These are phyloP conservation scores for Eulemur macaco DNA, from an alignment of 2,113 vertebrate species.

Conservation along the genomic window DNA sequence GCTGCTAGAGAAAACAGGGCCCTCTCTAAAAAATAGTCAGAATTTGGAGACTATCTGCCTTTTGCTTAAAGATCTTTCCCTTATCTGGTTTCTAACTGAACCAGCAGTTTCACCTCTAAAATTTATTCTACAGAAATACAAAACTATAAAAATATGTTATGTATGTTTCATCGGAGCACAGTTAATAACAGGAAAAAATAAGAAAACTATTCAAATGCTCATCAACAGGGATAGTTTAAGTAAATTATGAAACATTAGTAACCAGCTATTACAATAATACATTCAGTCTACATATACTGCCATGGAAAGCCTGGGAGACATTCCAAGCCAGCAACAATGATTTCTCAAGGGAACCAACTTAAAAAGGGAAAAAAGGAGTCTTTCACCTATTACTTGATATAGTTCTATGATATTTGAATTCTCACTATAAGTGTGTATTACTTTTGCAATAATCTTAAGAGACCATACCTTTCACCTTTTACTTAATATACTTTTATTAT, in stretches of 20 bases:
- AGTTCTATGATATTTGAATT: background rate
- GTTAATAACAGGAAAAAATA: background rate
- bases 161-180: background rate
- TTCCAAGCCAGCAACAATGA: background rate
- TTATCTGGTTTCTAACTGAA: slow-evolving; percentile 32
- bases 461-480: background rate
- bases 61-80: background rate
- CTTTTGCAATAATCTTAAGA: background rate
- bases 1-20: background rate
- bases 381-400: background rate
- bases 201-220: background rate
- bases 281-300: background rate
- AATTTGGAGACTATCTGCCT: background rate
- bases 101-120: background rate
- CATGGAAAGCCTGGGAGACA: background rate
- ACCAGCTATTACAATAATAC: background rate
- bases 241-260: background rate
- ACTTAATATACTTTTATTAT: background rate
- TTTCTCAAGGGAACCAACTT: background rate
- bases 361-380: background rate
- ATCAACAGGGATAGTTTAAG: background rate
- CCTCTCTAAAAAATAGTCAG: background rate
- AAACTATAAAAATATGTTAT: background rate
- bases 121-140: background rate
- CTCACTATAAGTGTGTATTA: background rate